Conservation (phyloP, 1,140 invertebrate species). For the Propsilocerus akamusi region DNA sequence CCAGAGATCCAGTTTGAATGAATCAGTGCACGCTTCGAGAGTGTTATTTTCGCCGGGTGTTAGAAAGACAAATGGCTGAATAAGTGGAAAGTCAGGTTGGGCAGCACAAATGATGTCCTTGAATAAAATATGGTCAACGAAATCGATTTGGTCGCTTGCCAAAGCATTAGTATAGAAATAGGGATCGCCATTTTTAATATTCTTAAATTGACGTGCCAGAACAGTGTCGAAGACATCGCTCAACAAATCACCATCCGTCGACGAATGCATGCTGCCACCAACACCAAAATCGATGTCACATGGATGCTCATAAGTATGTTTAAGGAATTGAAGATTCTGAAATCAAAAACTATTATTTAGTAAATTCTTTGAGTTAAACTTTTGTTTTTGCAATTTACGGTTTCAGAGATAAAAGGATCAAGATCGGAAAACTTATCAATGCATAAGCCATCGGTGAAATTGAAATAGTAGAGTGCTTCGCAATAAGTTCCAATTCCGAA, state of each 20-base stretch:
- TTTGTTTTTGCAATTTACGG: not conserved
- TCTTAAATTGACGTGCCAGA: not conserved
- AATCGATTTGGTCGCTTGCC: not conserved
- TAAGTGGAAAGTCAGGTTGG: not conserved
- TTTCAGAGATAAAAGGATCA: not conserved
- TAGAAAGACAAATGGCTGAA: not conserved
- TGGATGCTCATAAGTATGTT: not conserved
- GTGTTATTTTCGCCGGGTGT: not conserved
- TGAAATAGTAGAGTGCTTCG: not conserved
- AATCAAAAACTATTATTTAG: not conserved
- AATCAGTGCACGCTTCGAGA: not conserved
- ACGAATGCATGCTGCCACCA: not conserved
- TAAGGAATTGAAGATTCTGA: not conserved
- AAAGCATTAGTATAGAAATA: not conserved
- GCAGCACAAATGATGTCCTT: not conserved
- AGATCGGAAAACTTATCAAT: not conserved
- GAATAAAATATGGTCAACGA: not conserved
- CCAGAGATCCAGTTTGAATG: no score
- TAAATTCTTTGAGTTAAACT: no score
- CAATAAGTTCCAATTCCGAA: not conserved
- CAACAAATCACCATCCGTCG: not conserved
- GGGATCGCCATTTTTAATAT: not conserved
- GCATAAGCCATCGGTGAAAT: not conserved
- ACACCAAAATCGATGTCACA: not conserved
- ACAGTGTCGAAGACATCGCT: not conserved